These are phyloP conservation scores for Zoanthus sansibaricus DNA, from an alignment of 92 coral and sea anemone species.

Conservation along the genomic window DNA sequence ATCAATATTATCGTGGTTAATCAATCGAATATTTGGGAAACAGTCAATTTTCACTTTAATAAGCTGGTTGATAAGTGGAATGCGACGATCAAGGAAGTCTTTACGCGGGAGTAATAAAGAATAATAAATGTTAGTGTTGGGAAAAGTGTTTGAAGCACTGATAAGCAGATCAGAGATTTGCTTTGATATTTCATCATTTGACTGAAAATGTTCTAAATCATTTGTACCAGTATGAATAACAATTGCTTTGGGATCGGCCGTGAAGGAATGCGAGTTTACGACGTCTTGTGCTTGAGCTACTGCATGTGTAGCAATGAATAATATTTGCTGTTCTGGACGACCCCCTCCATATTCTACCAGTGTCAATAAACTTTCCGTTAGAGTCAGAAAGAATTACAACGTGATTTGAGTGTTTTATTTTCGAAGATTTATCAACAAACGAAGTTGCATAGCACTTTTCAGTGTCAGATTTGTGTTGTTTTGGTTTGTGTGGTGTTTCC, in stretches of 20 bases:
- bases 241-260: slow-evolving; percentile 9
- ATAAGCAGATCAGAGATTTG: too few relatives aligned
- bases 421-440: background rate
- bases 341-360: background rate
- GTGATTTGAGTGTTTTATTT: background rate
- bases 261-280: background rate
- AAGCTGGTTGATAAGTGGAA: slow-evolving; percentile 15
- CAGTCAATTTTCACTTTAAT: slow-evolving; percentile 17
- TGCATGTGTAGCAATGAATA: slow-evolving; percentile 17
- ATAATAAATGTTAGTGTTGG: too few relatives aligned
- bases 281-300: slow-evolving; percentile 19
- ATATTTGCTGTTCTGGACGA: background rate
- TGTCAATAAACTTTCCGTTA: slow-evolving; percentile 6
- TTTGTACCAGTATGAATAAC: slow-evolving; percentile 32
- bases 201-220: background rate
- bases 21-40: background rate
- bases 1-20: slow-evolving; percentile 22
- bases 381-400: background rate
- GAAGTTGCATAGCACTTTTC: background rate
- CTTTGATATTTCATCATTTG: too few relatives aligned
- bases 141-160: too few relatives aligned
- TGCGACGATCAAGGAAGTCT: slow-evolving; percentile 15
- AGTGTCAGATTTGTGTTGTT: background rate
- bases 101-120: slow-evolving; percentile 8
- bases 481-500: background rate